Conservation (phyloP, 2,888 invertebrate species). For the Steinernema hermaphroditum region DNA sequence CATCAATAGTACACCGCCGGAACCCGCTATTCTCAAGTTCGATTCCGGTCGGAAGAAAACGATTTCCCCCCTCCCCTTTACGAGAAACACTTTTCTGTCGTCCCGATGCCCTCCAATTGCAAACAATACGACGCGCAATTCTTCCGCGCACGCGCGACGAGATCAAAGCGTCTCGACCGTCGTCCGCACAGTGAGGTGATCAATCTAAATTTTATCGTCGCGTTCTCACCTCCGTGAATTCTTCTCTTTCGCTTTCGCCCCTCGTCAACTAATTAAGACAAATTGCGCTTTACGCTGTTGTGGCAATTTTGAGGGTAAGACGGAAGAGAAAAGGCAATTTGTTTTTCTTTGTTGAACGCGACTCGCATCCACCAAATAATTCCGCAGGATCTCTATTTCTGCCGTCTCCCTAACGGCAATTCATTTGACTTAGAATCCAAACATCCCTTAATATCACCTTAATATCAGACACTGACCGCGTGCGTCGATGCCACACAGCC, state of each 20-base stretch:
- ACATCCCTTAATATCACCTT: too few species aligned
- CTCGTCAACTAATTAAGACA: constrained; percentile 13
- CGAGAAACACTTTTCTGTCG: neutral
- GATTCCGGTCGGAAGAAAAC: neutral
- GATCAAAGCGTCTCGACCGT: constrained; percentile 7
- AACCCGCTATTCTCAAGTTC: neutral
- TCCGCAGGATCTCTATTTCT: too few species aligned
- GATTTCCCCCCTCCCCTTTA: neutral
- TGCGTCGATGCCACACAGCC: too few species aligned
- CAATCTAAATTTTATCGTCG: constrained; percentile 20
- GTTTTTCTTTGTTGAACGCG: too few species aligned
- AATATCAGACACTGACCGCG: too few species aligned
- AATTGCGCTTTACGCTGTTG: neutral
- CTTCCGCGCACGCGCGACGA: neutral
- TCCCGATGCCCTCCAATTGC: neutral
- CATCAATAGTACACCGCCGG: neutral
- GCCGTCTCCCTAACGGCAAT: too few species aligned
- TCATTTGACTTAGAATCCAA: too few species aligned
- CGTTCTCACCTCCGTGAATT: constrained; percentile 25
- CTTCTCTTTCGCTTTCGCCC: neutral
- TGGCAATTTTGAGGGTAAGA: too few species aligned
- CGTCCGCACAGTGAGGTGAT: constrained; percentile 1
- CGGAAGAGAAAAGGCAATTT: too few species aligned
- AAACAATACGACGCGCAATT: constrained; percentile 13
- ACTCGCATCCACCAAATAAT: too few species aligned